phyloP scores from a whole-genome alignment of 2,113 vertebrate species.

The Chamaetylas fuelleborni region DNA sequence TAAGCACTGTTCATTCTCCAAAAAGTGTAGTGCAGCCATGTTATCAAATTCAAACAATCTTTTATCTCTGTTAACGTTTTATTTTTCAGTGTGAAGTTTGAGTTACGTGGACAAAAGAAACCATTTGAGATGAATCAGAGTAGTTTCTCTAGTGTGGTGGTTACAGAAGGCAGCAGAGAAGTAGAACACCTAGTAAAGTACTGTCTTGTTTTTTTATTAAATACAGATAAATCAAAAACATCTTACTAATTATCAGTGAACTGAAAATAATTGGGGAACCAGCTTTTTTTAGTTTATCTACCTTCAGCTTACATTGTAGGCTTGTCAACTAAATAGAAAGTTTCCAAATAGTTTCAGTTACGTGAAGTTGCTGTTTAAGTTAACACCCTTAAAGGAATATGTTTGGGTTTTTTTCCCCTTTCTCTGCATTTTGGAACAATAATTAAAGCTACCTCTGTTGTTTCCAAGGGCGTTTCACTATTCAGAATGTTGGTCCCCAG shows the following conservation, averaged over 20 bases:
- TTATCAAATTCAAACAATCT: background rate
- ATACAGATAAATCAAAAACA: background rate
- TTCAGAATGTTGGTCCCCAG: constrained; percentile 90
- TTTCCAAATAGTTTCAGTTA: background rate
- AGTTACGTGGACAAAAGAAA: background rate
- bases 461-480: constrained; percentile 81
- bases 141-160: background rate
- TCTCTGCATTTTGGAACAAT: background rate
- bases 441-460: background rate
- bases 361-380: background rate
- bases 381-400: background rate
- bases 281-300: background rate
- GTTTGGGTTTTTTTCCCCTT: background rate
- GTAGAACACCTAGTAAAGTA: background rate
- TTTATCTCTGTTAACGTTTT: background rate
- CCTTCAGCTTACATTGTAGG: background rate
- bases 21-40: background rate
- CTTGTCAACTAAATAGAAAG: background rate
- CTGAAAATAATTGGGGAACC: background rate
- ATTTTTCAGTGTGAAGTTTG: background rate
- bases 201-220: background rate
- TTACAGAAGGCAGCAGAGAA: background rate
- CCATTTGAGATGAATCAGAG: background rate
- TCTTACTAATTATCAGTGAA: background rate
- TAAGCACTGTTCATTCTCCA: background rate